These are phyloP conservation scores for Dryocosmus kuriphilus DNA, from an alignment of 2,888 invertebrate species.

Conservation along the genomic window DNA sequence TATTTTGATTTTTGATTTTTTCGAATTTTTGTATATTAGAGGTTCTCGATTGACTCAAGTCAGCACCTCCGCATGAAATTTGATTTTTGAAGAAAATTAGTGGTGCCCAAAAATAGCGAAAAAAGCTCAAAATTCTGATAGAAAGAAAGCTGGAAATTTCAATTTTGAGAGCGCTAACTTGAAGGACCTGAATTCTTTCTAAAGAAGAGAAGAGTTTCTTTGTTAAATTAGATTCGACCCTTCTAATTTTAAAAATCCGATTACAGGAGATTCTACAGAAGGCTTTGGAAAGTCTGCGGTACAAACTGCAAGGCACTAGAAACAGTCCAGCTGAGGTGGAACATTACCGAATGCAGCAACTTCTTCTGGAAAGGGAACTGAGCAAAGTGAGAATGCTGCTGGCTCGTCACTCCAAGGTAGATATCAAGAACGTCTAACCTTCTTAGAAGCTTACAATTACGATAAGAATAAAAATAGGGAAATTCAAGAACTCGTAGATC, in stretches of 20 bases:
- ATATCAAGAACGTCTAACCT: not conserved
- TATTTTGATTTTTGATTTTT: no score
- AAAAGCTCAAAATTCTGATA: no score
- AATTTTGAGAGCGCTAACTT: not conserved
- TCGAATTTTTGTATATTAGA: no score
- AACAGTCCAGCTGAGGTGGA: constrained; percentile 83
- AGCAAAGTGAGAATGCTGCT: constrained; percentile 91
- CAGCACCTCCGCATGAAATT: no score
- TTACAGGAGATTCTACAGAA: constrained; percentile 83
- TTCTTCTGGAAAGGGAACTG: constrained; percentile 87
- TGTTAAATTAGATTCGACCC: constrained; percentile 9
- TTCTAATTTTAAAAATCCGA: constrained; percentile 29
- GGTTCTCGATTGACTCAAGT: no score
- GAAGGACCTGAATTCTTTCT: not conserved
- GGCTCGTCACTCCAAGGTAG: constrained; percentile 94
- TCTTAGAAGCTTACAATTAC: not conserved
- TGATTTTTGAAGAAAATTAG: no score
- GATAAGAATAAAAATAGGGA: not conserved
- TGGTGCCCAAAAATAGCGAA: no score
- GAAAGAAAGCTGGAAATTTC: no score
- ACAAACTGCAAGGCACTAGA: constrained; percentile 83
- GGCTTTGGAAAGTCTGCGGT: constrained; percentile 83
- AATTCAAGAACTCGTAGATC: not conserved
- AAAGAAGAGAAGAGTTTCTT: not conserved
- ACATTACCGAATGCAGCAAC: constrained; percentile 85